Base-by-base conservation (phyloP, 30 jellyfish, hydroid and myxozoan genomes). In the Aurelia sp. region DNA sequence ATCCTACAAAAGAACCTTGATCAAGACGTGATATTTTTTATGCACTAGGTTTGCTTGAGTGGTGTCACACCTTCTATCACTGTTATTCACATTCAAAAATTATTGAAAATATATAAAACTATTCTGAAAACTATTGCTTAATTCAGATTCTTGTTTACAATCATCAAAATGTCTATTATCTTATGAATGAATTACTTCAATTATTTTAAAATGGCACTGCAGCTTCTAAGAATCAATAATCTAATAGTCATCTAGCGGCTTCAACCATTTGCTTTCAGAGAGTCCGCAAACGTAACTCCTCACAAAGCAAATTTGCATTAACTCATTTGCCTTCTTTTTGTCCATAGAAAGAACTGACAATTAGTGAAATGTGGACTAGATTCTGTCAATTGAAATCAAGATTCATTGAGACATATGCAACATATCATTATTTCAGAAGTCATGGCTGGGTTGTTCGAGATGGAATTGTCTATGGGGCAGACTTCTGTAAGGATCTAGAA, bases 381-480 rank as follows among this genome's bases (percentile, higher is more conserved):
- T 92, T 86, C 63, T 9, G 84, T 9, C 61, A 48, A 37, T 30
- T 79, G 22, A 81, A 92, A 60, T 62, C 87, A 55, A 76, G 89
- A 64, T 92, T 92, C 70, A 74, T 92, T 17, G 91, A 88, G 69
- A 67, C 87, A 20, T 92, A 86, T 69, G 85, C 85, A 6, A 93
- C 86, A n/a, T 92, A 92, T 79, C 96, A 92, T 63, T 84, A 86
- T 63, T 92, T 86, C 69, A 73, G 97, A 40, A 86, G 96, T 73
- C 80, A 79, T 53, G 98, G 98, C 19, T 92, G 98, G 98, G 90
- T 88, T 15, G 98, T 92, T 44, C 82, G 98, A 23, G 82, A 66
- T 74, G 95, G 97, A 0, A 74, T 86, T 27, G 50, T 66, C 19
- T 92, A 71, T 73, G 98, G 97, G 17, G 66, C 96, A 8, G 97